Conservation (phyloP, 2,113 vertebrate genomes). For the Hypocryptadius cinnamomeus region DNA sequence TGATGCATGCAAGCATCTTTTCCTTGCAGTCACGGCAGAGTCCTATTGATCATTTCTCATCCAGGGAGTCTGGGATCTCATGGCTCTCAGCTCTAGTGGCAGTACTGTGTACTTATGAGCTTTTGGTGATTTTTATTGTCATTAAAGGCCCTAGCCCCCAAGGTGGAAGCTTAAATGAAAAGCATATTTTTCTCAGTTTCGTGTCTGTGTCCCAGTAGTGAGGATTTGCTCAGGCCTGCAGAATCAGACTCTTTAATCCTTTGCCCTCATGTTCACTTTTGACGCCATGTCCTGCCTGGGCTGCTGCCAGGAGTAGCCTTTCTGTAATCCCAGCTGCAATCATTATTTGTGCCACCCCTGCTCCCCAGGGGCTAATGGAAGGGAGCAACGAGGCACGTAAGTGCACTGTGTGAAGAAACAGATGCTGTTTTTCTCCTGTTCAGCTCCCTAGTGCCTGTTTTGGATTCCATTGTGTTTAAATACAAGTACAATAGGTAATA, state of each 20-base stretch:
- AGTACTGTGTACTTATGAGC: not conserved
- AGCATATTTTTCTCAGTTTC: not conserved
- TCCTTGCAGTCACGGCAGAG: not conserved
- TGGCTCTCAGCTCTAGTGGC: not conserved
- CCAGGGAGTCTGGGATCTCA: not conserved
- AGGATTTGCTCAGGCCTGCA: not conserved
- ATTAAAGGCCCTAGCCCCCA: not conserved
- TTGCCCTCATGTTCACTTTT: not conserved
- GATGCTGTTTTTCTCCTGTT: conserved; percentile 27
- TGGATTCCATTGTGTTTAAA: not conserved
- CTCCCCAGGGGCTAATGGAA: not conserved
- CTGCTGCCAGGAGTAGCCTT: not conserved
- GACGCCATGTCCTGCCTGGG: not conserved
- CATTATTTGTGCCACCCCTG: not conserved
- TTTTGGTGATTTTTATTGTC: not conserved
- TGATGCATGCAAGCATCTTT: not conserved
- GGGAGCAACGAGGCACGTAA: not conserved
- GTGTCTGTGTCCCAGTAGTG: not conserved
- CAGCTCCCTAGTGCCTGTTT: conserved; percentile 9
- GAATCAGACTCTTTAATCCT: not conserved
- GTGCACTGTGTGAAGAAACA: not conserved
- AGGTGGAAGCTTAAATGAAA: not conserved
- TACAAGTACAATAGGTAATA: conserved; percentile 13
- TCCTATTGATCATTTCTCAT: not conserved
- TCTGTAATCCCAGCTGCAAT: conserved; percentile 1